Conservation (phyloP, 2,113 vertebrate genomes). For the Rhynchomys soricoides region DNA sequence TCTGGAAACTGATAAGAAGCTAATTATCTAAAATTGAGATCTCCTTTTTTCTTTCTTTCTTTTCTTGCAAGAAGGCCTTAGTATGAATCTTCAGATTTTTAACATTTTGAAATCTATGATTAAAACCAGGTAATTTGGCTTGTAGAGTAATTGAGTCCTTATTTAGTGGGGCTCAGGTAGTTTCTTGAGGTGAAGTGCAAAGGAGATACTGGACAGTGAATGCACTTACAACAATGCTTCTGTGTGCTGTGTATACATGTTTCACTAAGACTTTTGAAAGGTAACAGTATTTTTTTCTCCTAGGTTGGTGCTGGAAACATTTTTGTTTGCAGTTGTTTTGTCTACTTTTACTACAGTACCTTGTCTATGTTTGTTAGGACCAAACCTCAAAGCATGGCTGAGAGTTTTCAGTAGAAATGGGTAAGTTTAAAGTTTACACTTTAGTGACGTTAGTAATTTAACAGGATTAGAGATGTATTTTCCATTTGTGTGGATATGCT, state of each 20-base stretch:
- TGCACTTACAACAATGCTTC: not conserved
- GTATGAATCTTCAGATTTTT: not conserved
- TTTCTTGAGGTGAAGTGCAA: conserved; percentile 30
- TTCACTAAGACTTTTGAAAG: not conserved
- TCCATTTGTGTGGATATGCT: not conserved
- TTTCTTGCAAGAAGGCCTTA: not conserved
- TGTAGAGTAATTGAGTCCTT: not conserved
- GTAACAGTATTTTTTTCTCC: not conserved
- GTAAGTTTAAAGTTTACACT: conserved; percentile 84
- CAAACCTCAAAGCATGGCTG: conserved; percentile 96
- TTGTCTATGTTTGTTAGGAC: conserved; percentile 95
- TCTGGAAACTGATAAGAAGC: conserved; percentile 24
- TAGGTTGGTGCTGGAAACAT: conserved; percentile 94
- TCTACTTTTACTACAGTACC: conserved; percentile 94
- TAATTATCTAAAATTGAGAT: conserved; percentile 4
- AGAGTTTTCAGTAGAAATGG: conserved; percentile 97
- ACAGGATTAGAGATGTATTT: not conserved
- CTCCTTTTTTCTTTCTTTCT: not conserved
- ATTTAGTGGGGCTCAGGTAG: not conserved
- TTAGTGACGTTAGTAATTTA: conserved; percentile 37
- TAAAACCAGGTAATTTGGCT: conserved; percentile 16
- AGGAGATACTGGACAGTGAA: conserved; percentile 15
- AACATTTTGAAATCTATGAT: conserved; percentile 42
- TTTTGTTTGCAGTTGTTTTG: conserved; percentile 93
- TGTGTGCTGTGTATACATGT: not conserved